Evolutionary conservation across 2,797 vertebrate species (phyloP).

Genomic region (Agapornis canus): DNA sequence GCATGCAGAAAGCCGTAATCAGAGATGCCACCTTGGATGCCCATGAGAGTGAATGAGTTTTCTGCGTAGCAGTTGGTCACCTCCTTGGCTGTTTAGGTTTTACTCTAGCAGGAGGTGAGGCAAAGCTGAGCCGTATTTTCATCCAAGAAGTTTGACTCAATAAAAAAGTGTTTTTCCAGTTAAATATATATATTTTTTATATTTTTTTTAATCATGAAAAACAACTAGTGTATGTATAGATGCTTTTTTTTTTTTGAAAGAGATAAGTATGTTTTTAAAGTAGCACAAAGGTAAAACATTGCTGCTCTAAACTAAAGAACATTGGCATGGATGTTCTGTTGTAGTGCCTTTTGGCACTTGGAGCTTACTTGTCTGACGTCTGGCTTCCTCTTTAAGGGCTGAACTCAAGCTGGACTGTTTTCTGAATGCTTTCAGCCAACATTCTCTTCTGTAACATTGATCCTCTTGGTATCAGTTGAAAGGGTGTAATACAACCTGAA

Average conservation of each 20-base stretch:
- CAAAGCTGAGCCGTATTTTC: neutral
- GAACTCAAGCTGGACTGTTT: neutral
- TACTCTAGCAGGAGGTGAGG: neutral
- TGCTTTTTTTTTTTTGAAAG: neutral
- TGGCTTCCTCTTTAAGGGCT: neutral
- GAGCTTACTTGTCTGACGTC: neutral
- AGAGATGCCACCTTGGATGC: accelerated
- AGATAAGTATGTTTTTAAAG: neutral
- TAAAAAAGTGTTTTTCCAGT: neutral
- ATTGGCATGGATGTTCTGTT: accelerated
- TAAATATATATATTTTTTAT: accelerated
- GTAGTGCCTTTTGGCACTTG: neutral
- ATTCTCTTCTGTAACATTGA: neutral
- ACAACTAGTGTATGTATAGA: neutral
- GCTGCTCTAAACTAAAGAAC: neutral
- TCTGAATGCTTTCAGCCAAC: neutral
- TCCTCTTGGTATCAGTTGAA: neutral
- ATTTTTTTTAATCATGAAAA: neutral
- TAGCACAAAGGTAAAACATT: neutral
- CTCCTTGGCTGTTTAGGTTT: neutral
- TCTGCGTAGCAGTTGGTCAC: accelerated
- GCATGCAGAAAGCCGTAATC: accelerated
- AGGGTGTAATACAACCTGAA: neutral
- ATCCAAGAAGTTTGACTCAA: neutral
- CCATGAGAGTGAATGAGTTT: neutral